These are phyloP conservation scores for Chloropsis cyanopogon DNA, from an alignment of 2,113 vertebrate species.

Conservation along the genomic window DNA sequence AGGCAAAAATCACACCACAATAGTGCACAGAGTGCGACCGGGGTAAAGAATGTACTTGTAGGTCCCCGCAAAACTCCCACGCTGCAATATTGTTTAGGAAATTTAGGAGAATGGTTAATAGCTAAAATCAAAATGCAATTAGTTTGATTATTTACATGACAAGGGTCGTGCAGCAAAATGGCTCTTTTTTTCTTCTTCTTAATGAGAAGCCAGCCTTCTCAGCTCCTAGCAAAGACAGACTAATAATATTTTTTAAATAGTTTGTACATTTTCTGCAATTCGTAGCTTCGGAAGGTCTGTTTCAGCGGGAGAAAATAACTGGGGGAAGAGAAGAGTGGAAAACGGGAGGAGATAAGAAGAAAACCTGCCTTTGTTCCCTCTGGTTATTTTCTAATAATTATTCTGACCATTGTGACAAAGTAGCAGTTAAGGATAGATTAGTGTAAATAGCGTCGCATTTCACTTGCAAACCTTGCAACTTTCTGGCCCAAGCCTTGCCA, in stretches of 20 bases:
- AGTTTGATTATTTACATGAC: neutral
- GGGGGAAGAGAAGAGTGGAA: neutral
- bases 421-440: slow-evolving; percentile 53
- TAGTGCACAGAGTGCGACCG: neutral
- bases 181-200: neutral
- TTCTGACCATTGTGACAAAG: slow-evolving; percentile 49
- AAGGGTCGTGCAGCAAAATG: neutral
- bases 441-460: slow-evolving; percentile 37
- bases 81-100: neutral
- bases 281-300: neutral
- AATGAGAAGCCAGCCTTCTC: neutral
- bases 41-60: neutral
- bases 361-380: slow-evolving; percentile 51
- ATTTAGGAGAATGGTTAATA: neutral
- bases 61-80: slow-evolving; percentile 14
- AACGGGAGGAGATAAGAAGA: neutral
- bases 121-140: slow-evolving; percentile 22
- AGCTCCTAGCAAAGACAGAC: neutral
- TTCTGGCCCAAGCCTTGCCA: neutral
- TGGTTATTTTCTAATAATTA: slow-evolving; percentile 60
- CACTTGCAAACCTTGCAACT: slow-evolving; percentile 9
- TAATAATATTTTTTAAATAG: neutral
- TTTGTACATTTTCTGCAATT: neutral
- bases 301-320: neutral
- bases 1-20: neutral